Conservation (phyloP, 2,888 invertebrate species). For the Lordiphosa andalusiaca region DNA sequence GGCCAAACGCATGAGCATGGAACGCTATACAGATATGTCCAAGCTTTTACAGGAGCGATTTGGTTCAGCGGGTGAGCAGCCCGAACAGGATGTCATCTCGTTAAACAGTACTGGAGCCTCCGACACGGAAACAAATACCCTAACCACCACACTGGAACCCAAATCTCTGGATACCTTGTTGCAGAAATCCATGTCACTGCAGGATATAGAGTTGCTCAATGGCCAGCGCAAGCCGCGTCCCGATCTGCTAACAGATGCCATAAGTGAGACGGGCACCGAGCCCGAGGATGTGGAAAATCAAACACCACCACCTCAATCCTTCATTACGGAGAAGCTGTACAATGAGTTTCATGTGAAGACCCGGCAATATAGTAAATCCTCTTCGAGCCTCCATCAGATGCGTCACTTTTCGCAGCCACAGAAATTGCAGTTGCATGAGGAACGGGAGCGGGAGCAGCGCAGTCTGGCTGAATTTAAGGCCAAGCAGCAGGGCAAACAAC, state of each 20-base stretch:
- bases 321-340: slow-evolving; percentile 86
- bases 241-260: slow-evolving; percentile 75
- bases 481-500: slow-evolving; percentile 51
- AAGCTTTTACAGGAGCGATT: slow-evolving; percentile 86
- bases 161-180: slow-evolving; percentile 63
- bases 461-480: slow-evolving; percentile 74
- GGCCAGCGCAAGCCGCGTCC: slow-evolving; percentile 74
- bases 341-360: slow-evolving; percentile 88
- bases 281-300: slow-evolving; percentile 76
- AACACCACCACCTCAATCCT: slow-evolving; percentile 82
- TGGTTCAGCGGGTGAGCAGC: slow-evolving; percentile 78
- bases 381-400: slow-evolving; percentile 82
- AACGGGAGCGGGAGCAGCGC: slow-evolving; percentile 75
- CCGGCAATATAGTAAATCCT: slow-evolving; percentile 84
- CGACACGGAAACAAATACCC: slow-evolving; percentile 74
- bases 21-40: slow-evolving; percentile 87
- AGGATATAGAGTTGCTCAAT: slow-evolving; percentile 78
- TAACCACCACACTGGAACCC: slow-evolving; percentile 67
- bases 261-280: slow-evolving; percentile 77
- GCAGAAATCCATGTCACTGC: slow-evolving; percentile 79
- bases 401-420: slow-evolving; percentile 79
- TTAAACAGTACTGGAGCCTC: slow-evolving; percentile 59
- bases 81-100: slow-evolving; percentile 57
- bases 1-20: slow-evolving; percentile 86
- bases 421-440: slow-evolving; percentile 82